Conservation (phyloP, 2,797 vertebrate genomes). For the Anguilla anguilla region DNA sequence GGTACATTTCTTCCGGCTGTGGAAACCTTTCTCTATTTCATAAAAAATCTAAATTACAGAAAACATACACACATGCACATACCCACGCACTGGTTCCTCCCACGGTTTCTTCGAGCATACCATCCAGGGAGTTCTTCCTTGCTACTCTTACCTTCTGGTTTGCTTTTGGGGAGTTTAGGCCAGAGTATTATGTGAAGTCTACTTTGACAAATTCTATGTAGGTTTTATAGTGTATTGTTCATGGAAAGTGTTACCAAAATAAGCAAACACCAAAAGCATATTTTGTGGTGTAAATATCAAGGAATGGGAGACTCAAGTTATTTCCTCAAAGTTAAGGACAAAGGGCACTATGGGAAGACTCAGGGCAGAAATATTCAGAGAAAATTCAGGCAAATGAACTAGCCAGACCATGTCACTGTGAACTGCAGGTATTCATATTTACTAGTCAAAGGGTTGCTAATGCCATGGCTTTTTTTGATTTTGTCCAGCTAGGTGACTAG, state of each 20-base stretch:
- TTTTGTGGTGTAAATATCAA: neutral
- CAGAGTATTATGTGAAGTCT: too few relatives aligned
- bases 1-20: constrained; percentile 64
- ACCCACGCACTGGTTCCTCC: neutral
- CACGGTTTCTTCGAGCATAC: too few relatives aligned
- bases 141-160: too few relatives aligned
- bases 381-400: neutral
- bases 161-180: too few relatives aligned
- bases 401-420: constrained; percentile 28
- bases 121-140: too few relatives aligned
- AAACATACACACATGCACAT: neutral
- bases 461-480: constrained; percentile 79
- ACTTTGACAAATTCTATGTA: too few relatives aligned
- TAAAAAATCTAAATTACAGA: constrained; percentile 62
- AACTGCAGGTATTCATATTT: constrained; percentile 50
- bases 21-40: constrained; percentile 58
- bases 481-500: constrained; percentile 69
- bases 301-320: neutral
- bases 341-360: neutral
- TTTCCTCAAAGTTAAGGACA: neutral
- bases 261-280: neutral
- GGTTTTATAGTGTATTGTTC: too few relatives aligned
- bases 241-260: too few relatives aligned
- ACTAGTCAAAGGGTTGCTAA: constrained; percentile 58
- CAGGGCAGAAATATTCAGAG: neutral